Evolutionary conservation across 1,140 invertebrate species (phyloP).

Genomic region (Drosophila novamexicana): DNA sequence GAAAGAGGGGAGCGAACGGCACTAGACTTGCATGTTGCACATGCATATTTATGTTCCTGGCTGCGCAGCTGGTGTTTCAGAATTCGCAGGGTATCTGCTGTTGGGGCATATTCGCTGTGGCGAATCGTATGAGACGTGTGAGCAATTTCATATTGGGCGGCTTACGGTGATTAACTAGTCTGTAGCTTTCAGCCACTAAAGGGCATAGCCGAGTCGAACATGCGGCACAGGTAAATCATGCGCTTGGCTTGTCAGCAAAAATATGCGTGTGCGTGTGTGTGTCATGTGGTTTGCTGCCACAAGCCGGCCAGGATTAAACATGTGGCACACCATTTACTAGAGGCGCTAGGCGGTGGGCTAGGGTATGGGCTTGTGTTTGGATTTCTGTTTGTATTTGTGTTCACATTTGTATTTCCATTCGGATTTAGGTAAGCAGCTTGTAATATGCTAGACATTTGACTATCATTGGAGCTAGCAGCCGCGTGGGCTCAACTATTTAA

Average conservation of each 20-base stretch:
- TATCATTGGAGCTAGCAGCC: conserved; percentile 4
- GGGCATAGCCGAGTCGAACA: conserved; percentile 1
- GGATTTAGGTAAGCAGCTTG: conserved; percentile 13
- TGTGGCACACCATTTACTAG: conserved; percentile 28
- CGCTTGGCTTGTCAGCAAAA: neutral
- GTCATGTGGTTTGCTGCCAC: conserved; percentile 14
- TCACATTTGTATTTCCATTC: neutral
- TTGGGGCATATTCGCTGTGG: neutral
- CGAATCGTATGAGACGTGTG: neutral
- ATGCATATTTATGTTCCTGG: conserved; percentile 9
- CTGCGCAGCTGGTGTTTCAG: neutral
- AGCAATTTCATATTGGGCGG: neutral
- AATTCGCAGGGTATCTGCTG: neutral
- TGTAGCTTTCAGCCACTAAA: neutral
- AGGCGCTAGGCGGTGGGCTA: neutral
- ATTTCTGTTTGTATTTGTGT: neutral
- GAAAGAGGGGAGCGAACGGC: neutral
- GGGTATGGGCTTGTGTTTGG: neutral
- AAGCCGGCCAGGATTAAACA: conserved; percentile 20
- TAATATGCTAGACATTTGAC: conserved; percentile 26
- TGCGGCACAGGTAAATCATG: neutral
- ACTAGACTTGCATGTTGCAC: neutral
- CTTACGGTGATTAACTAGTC: neutral
- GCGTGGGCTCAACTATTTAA: conserved; percentile 13
- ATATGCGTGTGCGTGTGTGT: conserved; percentile 4